Base-by-base conservation (phyloP, 1,140 invertebrate species). In the Leptinotarsa undecemlineata region DNA sequence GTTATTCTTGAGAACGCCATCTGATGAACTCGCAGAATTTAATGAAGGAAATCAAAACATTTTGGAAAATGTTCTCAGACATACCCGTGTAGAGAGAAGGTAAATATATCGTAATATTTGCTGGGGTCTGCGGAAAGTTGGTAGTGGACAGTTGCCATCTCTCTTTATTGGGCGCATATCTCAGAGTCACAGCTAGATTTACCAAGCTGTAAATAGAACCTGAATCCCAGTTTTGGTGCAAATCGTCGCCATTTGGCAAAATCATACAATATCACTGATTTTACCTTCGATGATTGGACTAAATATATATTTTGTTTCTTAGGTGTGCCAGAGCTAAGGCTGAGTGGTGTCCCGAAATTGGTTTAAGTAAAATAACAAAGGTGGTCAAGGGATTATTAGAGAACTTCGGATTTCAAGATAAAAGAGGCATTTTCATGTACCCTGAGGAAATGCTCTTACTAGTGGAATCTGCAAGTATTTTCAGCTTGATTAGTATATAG, bases 391-490 rank as follows among this genome's bases (percentile, higher is more conserved):
- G 70, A 3, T 51, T 81, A 26, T 57, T 77, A 23, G 77, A 76
- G 62, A 71, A 75, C 21, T 82, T 77, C 73, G 83, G 82, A 21
- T 79, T 70, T 68, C 79, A 82, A 72, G 75, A 81, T 73, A 80
- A 80, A 66, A 72, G 62, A 61, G 80, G 81, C 5, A 76, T 76
- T 33, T 82, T 74, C 71, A 74, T 84, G 23, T 77, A 79, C 61
- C 83, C 84, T 14, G 82, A 84, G 75, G 85, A 85, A 77, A 79
- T 82, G 66, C 77, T 85, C 60, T 84, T 81, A 75, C 73, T 85
- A 48, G 21, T 85, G 61, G 84, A 85, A 82, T 81, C 76, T 0
- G 84, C 84, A 80, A 79, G 76, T 80, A 33, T 42, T 42, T 42
- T 42, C 33, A 42, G 33, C 8, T 42, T 42, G 8, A 11, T 42